phyloP scores from a whole-genome alignment of 2,113 vertebrate genomes.

The Coptodon rendalli region DNA sequence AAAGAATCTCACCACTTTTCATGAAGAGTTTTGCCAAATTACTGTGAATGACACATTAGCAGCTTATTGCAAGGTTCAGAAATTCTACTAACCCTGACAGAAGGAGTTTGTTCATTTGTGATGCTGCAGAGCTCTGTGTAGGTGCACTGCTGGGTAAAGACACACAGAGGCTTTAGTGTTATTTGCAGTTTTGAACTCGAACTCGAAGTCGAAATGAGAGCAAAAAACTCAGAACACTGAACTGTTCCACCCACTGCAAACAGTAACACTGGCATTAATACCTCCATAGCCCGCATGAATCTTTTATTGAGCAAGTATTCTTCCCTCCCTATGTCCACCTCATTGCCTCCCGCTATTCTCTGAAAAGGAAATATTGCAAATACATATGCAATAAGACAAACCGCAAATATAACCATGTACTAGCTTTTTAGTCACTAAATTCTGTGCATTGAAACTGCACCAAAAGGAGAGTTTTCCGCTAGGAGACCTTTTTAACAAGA shows the following conservation, averaged over 20 bases:
- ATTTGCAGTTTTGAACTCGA: neutral
- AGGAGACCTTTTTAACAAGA: neutral
- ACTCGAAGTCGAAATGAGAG: neutral
- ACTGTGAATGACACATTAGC: neutral
- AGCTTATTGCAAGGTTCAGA: neutral
- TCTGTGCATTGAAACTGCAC: neutral
- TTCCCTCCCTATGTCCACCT: neutral
- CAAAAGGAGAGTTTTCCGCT: neutral
- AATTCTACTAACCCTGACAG: neutral
- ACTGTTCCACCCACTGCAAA: neutral
- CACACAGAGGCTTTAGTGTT: neutral
- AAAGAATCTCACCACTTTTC: neutral
- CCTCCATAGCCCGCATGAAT: neutral
- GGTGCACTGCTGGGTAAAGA: neutral
- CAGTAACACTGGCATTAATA: neutral
- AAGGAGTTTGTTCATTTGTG: neutral
- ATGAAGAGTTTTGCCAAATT: neutral
- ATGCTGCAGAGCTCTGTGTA: neutral
- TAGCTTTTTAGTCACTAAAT: neutral
- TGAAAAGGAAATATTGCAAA: neutral
- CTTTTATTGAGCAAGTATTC: neutral
- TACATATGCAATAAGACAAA: neutral
- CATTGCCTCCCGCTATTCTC: neutral
- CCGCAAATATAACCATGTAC: neutral
- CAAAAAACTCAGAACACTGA: neutral